phyloP scores from a whole-genome alignment of 1,140 invertebrate species.

The Phortica variegata region DNA sequence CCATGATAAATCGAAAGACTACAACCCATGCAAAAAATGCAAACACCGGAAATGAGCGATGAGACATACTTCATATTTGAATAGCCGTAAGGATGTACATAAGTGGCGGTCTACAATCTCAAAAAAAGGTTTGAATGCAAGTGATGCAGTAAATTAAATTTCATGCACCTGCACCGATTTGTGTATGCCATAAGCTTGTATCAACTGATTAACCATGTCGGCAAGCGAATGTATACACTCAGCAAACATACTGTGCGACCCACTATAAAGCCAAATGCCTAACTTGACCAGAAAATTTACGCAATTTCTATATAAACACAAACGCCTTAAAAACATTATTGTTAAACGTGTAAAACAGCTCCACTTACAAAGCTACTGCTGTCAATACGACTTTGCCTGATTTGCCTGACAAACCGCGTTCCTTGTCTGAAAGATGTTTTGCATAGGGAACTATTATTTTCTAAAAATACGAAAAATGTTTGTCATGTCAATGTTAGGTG shows the following conservation, averaged over 20 bases:
- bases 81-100: slow-evolving; percentile 92
- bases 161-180: slow-evolving; percentile 95
- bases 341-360: too few relatives aligned
- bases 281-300: slow-evolving; percentile 89
- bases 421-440: too few relatives aligned
- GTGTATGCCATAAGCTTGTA: slow-evolving; percentile 91
- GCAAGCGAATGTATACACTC: slow-evolving; percentile 96
- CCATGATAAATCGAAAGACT: slow-evolving; percentile 96
- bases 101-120: slow-evolving; percentile 78
- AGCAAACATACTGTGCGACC: slow-evolving; percentile 96
- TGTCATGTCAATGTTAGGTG: too few relatives aligned
- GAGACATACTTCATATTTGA: slow-evolving; percentile 96
- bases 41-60: slow-evolving; percentile 95
- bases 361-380: slow-evolving; percentile 78
- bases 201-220: slow-evolving; percentile 94
- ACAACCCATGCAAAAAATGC: slow-evolving; percentile 96
- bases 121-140: too few relatives aligned
- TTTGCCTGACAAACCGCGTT: too few relatives aligned
- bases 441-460: too few relatives aligned
- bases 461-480: too few relatives aligned
- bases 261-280: slow-evolving; percentile 89
- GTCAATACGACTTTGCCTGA: slow-evolving; percentile 86
- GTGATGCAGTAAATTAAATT: too few relatives aligned
- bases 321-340: neutral
- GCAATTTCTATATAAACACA: slow-evolving; percentile 79